Evolutionary conservation across 2,888 invertebrate species (phyloP).

Genomic region (Eupeodes luniger): DNA sequence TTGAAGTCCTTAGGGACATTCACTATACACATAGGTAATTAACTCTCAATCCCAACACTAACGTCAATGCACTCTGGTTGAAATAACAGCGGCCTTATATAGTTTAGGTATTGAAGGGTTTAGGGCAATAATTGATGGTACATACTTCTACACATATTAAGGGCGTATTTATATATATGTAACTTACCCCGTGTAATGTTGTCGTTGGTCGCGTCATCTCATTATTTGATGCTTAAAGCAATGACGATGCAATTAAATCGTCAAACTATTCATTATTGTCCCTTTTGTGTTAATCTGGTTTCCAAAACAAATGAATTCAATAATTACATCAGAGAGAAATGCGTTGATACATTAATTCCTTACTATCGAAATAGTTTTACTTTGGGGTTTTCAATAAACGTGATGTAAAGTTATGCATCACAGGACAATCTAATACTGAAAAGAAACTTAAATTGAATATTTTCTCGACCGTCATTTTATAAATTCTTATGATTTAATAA

Average conservation of each 20-base stretch:
- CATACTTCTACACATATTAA: not conserved
- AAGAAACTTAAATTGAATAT: too few species aligned
- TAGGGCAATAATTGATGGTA: not conserved
- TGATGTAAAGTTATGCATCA: too few species aligned
- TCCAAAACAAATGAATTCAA: conserved; percentile 18
- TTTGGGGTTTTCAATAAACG: too few species aligned
- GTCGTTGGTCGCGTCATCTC: not conserved
- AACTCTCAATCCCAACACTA: conserved; percentile 23
- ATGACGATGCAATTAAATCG: conserved; percentile 35
- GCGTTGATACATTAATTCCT: not conserved
- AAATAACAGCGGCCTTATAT: not conserved
- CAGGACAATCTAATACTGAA: too few species aligned
- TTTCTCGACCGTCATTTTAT: too few species aligned
- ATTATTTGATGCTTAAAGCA: conserved; percentile 27
- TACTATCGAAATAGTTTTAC: not conserved
- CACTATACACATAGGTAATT: conserved; percentile 24
- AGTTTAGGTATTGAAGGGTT: not conserved
- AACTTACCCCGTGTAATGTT: not conserved
- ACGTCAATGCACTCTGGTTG: conserved; percentile 52
- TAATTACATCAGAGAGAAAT: conserved; percentile 8
- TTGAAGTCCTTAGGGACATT: conserved; percentile 22
- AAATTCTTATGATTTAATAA: too few species aligned
- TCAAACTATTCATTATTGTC: conserved; percentile 25
- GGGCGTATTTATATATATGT: not conserved
- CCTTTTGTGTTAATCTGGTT: conserved; percentile 31